Evolutionary conservation across 2,113 vertebrate genomes (phyloP).

Genomic region (Nyctereutes procyonoides): DNA sequence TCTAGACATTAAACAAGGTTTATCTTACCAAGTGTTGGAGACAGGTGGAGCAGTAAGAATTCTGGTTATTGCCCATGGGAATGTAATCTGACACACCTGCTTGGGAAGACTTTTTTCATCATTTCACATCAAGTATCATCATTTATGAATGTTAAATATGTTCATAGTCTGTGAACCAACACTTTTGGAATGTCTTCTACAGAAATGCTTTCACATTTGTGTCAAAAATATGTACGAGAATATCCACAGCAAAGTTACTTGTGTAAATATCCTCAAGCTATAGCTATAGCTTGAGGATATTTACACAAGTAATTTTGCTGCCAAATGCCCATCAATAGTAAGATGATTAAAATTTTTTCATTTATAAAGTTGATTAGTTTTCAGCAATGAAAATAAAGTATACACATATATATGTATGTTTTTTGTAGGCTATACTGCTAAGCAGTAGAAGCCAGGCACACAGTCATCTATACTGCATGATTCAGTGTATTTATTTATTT

Average conservation of each 20-base stretch:
- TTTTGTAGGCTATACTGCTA: neutral
- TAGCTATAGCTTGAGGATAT: no score
- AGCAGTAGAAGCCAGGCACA: neutral
- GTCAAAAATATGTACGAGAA: neutral
- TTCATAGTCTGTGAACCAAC: neutral
- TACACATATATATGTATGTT: neutral
- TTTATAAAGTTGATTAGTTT: slow-evolving; percentile 7
- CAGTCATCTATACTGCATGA: neutral
- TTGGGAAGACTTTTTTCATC: neutral
- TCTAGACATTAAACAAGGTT: slow-evolving; percentile 1
- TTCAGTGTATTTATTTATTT: neutral
- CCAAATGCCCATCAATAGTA: neutral
- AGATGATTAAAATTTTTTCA: neutral
- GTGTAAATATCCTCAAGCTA: neutral
- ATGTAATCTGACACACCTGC: neutral
- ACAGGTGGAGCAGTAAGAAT: neutral
- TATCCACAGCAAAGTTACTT: neutral
- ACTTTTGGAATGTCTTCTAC: neutral
- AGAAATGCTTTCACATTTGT: neutral
- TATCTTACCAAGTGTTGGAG: neutral
- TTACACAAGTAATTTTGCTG: no score
- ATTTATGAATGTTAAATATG: neutral
- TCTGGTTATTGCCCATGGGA: neutral
- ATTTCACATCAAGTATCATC: neutral
- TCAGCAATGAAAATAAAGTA: neutral